Base-by-base conservation (phyloP, 2,888 invertebrate species). In the Orchestes rusci region DNA sequence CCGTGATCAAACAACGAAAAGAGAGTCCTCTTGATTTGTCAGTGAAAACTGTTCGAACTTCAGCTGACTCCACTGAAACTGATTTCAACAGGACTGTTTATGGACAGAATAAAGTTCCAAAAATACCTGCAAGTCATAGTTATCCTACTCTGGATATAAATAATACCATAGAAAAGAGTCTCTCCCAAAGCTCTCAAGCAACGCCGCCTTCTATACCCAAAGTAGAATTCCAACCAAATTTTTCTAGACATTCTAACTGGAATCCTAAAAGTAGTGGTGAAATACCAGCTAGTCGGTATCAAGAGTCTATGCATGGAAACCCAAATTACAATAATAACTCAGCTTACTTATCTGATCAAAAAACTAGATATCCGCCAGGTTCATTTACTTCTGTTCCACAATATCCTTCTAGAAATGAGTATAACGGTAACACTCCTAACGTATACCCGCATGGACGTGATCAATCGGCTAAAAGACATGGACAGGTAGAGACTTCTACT, bases 1-100 rank as follows among this genome's bases (percentile, higher is more conserved):
- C 45, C 39, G 44, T 56, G 44, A 41, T 51, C 29, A 39, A 50
- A 33, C 47, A 43, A 35, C 83, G 82, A 61, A 73, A 81, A 27
- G 84, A 84, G 65, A 88, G 87, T 7, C 91, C 90, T 0, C 69
- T 92, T 47, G 92, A 92, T 69, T 72, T 92, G 39, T 91, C 91
- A 0, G 87, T 91, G 33, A 90, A 91, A 66, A 91, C 90, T 1
- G 82, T 91, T 0, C 81, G 88, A 63, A 89, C 89, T 38, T 83
- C 88, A 3, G 89, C 91, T 1, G 90, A 91, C 67, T 90, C 90
- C 1, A 90, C 91, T 1, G 82, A 85, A 10, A 82, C 29, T 2
- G 45, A 45, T 8, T 37, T 38, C 16, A 12, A 38, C 7, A 36
- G 36, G 18, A 41, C n/a, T 8, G 43, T 40, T 31, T 59, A 60